Evolutionary conservation across 2,888 invertebrate species (phyloP).

Genomic region (Drosophila histrio): DNA sequence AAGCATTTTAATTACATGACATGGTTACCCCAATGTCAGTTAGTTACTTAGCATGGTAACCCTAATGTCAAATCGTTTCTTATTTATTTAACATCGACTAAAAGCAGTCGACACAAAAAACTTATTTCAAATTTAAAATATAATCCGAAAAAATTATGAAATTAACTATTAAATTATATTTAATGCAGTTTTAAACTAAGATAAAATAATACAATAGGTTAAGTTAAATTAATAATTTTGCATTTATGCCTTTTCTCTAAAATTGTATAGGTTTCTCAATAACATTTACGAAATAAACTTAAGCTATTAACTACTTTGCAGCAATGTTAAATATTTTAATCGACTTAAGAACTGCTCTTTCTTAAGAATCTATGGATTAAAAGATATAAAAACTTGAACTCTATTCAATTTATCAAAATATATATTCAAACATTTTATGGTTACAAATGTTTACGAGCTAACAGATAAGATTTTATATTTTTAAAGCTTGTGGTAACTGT

Average conservation of each 20-base stretch:
- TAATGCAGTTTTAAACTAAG: too few relatives aligned
- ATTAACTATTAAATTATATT: too few relatives aligned
- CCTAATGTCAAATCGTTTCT: neutral
- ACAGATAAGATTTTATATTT: conserved; percentile 2
- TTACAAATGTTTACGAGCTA: neutral
- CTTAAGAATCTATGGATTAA: neutral
- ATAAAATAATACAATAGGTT: too few relatives aligned
- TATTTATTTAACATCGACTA: too few relatives aligned
- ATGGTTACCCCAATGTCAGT: neutral
- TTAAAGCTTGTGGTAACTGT: conserved; percentile 20
- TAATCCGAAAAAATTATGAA: too few relatives aligned
- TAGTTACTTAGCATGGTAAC: neutral
- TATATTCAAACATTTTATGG: neutral
- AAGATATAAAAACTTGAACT: neutral
- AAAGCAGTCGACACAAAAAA: too few relatives aligned
- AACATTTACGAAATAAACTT: neutral
- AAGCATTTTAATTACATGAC: neutral
- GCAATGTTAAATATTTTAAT: neutral
- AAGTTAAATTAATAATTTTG: too few relatives aligned
- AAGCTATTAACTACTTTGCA: neutral
- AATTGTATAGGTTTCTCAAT: too few relatives aligned
- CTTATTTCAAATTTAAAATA: too few relatives aligned
- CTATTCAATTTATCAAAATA: neutral
- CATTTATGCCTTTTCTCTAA: too few relatives aligned
- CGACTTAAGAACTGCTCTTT: neutral